These are phyloP conservation scores for Solea senegalensis DNA, from an alignment of 2,113 vertebrate genomes.

Conservation along the genomic window DNA sequence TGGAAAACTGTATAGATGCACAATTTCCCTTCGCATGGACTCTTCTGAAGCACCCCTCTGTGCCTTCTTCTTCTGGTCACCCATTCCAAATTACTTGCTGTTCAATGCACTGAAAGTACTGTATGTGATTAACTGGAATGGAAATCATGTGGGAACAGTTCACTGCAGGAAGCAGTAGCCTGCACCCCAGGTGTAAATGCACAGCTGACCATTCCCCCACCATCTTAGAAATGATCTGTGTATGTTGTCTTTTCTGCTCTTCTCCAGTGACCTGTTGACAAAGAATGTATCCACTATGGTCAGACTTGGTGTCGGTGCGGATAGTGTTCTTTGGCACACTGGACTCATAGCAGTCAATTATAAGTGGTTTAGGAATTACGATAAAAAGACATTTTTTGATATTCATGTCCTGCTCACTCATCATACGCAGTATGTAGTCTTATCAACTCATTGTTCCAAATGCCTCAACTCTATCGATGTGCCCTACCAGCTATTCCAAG, in stretches of 20 bases:
- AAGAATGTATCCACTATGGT: conserved; percentile 72
- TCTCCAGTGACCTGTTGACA: conserved; percentile 64
- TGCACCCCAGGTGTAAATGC: conserved; percentile 74
- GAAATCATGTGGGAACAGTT: conserved; percentile 66
- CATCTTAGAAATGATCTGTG: conserved; percentile 72
- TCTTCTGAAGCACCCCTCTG: conserved; percentile 82
- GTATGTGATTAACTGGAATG: conserved; percentile 73
- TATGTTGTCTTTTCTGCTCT: conserved; percentile 66
- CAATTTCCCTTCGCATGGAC: conserved; percentile 81
- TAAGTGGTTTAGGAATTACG: conserved; percentile 39
- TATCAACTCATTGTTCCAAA: conserved; percentile 65
- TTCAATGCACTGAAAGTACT: conserved; percentile 71
- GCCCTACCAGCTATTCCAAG: conserved; percentile 72
- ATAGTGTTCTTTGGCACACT: conserved; percentile 47
- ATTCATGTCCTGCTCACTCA: conserved; percentile 47
- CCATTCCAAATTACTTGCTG: conserved; percentile 81
- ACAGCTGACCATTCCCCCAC: conserved; percentile 73
- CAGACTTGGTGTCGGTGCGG: conserved; percentile 33
- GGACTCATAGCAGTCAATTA: conserved; percentile 43
- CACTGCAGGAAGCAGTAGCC: conserved; percentile 64
- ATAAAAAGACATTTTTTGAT: conserved; percentile 53
- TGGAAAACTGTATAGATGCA: conserved; percentile 82
- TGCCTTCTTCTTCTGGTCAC: conserved; percentile 85
- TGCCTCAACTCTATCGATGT: conserved; percentile 77
- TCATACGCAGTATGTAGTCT: conserved; percentile 62